Conservation (phyloP, 2,797 vertebrate species). For the Sphaeramia orbicularis region DNA sequence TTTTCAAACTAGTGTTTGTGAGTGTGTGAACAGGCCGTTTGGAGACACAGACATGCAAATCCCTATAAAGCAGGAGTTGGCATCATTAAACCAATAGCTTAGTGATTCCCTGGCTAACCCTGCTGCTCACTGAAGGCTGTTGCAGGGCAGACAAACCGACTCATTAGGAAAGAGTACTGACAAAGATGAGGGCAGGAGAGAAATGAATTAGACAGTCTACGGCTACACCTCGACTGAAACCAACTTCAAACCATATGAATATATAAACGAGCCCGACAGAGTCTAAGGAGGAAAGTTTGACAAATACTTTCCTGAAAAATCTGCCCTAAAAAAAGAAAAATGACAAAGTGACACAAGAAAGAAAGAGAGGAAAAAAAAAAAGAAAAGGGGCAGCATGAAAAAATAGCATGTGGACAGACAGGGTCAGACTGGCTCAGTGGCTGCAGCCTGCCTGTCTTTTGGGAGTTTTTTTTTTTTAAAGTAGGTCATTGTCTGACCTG, state of each 20-base stretch:
- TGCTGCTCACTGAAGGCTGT: slow-evolving; percentile 69
- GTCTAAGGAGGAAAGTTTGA: not conserved
- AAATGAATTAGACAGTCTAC: slow-evolving; percentile 22
- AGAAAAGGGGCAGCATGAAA: slow-evolving; percentile 2
- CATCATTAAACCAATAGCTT: slow-evolving; percentile 84
- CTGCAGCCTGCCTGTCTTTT: slow-evolving; percentile 65
- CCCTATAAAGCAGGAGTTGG: slow-evolving; percentile 79
- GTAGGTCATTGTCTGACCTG: slow-evolving; percentile 83
- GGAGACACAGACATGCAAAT: slow-evolving; percentile 79
- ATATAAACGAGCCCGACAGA: not conserved
- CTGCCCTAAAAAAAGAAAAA: not conserved
- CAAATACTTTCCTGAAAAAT: not conserved
- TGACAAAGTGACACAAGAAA: not conserved
- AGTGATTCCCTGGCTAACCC: slow-evolving; percentile 76
- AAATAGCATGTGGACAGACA: slow-evolving; percentile 41
- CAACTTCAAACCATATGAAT: not conserved
- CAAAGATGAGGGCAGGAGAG: slow-evolving; percentile 61
- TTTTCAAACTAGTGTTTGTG: slow-evolving; percentile 64
- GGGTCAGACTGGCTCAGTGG: slow-evolving; percentile 67
- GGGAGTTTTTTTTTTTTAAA: slow-evolving; percentile 67
- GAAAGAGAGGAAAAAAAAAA: not conserved
- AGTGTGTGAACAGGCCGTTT: slow-evolving; percentile 65
- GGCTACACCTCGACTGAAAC: slow-evolving; percentile 11
- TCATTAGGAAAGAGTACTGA: slow-evolving; percentile 64
- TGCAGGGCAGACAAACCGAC: slow-evolving; percentile 74